Evolutionary conservation across 2,797 vertebrate species (phyloP).

Genomic region (Tragelaphus oryx): DNA sequence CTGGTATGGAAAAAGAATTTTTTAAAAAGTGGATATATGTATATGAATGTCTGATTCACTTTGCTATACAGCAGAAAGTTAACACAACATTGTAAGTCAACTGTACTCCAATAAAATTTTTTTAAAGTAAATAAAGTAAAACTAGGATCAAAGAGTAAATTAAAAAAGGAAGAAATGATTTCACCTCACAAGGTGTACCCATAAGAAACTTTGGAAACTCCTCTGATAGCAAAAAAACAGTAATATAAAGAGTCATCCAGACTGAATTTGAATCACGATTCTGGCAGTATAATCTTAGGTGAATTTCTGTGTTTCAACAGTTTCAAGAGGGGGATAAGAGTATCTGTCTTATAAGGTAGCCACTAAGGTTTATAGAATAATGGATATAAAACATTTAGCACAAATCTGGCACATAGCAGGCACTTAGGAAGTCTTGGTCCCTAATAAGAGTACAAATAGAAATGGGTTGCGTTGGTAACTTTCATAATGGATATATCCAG

Average conservation of each 20-base stretch:
- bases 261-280: conserved; percentile 30
- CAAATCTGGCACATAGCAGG: background rate
- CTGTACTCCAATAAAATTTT: background rate
- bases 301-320: background rate
- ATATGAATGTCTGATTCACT: background rate
- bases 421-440: background rate
- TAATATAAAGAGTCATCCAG: background rate
- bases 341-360: background rate
- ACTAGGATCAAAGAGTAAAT: background rate
- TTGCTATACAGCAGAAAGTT: background rate
- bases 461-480: background rate
- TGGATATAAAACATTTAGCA: background rate
- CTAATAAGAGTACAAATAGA: background rate
- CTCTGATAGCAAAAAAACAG: background rate
- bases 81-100: background rate
- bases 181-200: background rate
- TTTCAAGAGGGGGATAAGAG: background rate
- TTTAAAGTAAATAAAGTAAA: background rate
- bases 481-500: background rate
- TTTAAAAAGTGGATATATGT: background rate
- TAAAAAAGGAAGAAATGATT: background rate
- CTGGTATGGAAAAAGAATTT: background rate
- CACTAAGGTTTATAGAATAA: background rate
- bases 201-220: background rate
- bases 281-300: background rate